Percentiles rank a stretch among this genome's conserved stretches.
Evolutionary conservation across 2,113 vertebrate genomes (phyloP).

Genomic region (Gadus chalcogrammus): DNA sequence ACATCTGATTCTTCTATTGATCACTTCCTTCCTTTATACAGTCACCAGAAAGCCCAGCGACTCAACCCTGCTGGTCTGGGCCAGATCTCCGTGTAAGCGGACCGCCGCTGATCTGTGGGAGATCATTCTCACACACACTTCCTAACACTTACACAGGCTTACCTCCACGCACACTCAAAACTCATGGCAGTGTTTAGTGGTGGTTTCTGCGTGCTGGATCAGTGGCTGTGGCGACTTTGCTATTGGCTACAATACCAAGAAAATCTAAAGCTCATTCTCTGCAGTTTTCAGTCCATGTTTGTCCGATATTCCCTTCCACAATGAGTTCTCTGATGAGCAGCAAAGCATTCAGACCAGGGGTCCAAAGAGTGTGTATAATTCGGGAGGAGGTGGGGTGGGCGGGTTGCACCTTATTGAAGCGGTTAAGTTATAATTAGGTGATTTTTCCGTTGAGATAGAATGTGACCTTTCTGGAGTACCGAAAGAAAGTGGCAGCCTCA

Average conservation of each 20-base stretch:
- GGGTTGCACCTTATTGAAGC: constrained; percentile 44
- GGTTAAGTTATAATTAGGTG: constrained; percentile 69
- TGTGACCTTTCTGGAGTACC: constrained; percentile 72
- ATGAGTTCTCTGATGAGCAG: constrained; percentile 16
- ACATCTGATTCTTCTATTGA: constrained; percentile 77
- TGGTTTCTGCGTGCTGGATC: no score
- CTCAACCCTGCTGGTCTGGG: constrained; percentile 49
- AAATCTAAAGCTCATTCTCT: background rate
- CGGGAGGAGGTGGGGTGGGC: constrained; percentile 1
- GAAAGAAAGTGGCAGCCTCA: constrained; percentile 55
- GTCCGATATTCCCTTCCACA: background rate
- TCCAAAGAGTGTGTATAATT: constrained; percentile 8
- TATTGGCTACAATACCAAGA: background rate
- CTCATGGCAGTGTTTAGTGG: no score
- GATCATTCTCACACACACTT: constrained; percentile 13
- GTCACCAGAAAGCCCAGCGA: constrained; percentile 65
- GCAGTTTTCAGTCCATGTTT: no score
- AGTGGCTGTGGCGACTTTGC: background rate
- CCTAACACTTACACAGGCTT: background rate
- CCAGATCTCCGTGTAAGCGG: constrained; percentile 50
- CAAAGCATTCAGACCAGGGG: constrained; percentile 18
- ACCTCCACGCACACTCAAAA: background rate
- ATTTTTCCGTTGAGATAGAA: constrained; percentile 63
- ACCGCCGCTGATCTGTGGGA: constrained; percentile 50
- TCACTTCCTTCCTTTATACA: constrained; percentile 78